Conservation (phyloP, 2,888 invertebrate species). For the Augochlorella aurata region DNA sequence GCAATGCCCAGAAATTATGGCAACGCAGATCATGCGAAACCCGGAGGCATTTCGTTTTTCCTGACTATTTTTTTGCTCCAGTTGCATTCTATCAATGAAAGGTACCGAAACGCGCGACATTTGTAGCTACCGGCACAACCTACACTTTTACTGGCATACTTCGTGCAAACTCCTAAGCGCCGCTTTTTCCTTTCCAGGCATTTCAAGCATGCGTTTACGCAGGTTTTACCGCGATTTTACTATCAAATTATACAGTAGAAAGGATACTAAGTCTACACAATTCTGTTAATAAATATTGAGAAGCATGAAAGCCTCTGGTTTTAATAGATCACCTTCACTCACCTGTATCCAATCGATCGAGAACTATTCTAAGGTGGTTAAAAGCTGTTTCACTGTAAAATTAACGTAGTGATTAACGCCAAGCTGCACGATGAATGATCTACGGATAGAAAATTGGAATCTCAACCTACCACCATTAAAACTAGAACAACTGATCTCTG, state of each 20-base stretch:
- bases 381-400: not conserved
- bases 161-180: not conserved
- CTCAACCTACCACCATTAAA: no score
- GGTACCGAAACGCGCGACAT: not conserved
- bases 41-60: not conserved
- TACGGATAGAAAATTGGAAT: no score
- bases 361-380: not conserved
- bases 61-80: not conserved
- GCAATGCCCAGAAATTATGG: not conserved
- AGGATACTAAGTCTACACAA: not conserved
- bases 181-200: not conserved
- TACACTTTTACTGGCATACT: not conserved
- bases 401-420: not conserved
- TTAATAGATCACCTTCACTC: not conserved
- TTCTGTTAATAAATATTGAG: conserved; percentile 13
- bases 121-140: not conserved
- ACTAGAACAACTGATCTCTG: no score
- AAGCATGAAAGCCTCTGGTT: not conserved
- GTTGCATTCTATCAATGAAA: not conserved
- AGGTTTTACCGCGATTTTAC: not conserved
- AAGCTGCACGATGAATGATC: not conserved
- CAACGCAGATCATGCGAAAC: not conserved
- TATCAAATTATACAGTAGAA: not conserved
- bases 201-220: not conserved
- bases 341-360: not conserved